Percentiles rank a stretch among this genome's conserved stretches.
These are phyloP conservation scores for Oasisia sp. DNA, from an alignment of 2,888 invertebrate species.

Conservation along the genomic window DNA sequence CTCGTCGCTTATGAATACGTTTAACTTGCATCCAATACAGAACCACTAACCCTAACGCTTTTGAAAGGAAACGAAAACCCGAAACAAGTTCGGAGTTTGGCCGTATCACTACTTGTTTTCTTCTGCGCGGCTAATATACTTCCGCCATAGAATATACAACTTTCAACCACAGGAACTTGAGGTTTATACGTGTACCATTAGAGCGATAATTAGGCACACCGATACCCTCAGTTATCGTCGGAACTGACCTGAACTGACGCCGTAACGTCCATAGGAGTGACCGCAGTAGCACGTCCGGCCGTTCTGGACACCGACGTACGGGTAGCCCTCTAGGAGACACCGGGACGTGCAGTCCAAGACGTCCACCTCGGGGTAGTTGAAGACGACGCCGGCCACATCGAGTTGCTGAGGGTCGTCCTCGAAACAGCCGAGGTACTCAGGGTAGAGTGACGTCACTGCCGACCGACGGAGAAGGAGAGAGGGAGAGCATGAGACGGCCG, in stretches of 20 bases:
- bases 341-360: not conserved
- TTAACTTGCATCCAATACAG: no score
- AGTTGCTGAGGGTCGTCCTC: not conserved
- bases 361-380: not conserved
- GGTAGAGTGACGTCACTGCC: not conserved
- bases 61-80: no score
- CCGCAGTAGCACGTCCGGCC: constrained; percentile 29
- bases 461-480: not conserved
- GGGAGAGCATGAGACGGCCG: not conserved
- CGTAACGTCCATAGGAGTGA: constrained; percentile 17
- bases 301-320: constrained; percentile 24
- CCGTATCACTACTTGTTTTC: no score
- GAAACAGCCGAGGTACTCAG: not conserved
- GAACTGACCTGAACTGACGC: not conserved
- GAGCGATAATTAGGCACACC: not conserved
- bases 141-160: no score
- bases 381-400: not conserved
- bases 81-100: no score
- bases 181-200: no score
- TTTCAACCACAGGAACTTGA: no score
- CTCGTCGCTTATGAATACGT: no score
- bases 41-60: no score
- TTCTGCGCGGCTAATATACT: no score
- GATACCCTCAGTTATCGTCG: no score
- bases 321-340: constrained; percentile 17